Conservation (phyloP, 2,797 vertebrate species). For the Gymnocypris eckloni region DNA sequence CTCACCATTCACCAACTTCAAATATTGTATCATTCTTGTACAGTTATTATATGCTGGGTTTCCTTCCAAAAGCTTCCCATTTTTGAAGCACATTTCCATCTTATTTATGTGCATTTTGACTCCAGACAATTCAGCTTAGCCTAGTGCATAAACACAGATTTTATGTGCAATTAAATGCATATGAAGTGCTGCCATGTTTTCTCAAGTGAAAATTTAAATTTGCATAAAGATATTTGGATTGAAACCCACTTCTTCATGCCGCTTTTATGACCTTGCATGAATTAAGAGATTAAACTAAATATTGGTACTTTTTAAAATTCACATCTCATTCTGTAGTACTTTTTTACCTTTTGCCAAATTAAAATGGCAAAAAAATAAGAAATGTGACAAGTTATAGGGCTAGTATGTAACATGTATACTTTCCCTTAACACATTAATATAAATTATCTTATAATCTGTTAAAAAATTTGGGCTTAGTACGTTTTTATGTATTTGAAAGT, state of each 20-base stretch:
- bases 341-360: background rate
- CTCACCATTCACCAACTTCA: background rate
- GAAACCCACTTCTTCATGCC: background rate
- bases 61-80: background rate
- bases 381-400: background rate
- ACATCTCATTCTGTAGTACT: background rate
- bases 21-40: background rate
- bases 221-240: background rate
- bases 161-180: background rate
- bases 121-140: background rate
- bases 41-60: background rate
- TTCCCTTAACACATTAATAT: background rate
- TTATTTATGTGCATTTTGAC: background rate
- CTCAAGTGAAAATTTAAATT: background rate
- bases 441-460: background rate
- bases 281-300: background rate
- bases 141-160: background rate
- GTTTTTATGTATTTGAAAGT: background rate
- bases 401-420: background rate
- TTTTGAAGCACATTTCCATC: background rate
- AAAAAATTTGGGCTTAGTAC: background rate
- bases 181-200: background rate
- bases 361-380: background rate
- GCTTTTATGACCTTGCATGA: background rate
- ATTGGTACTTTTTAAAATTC: background rate